A percentile compares a stretch with the other conserved stretches of the same genome.
Conservation (phyloP, 2,113 vertebrate genomes). For the Maccullochella peelii region DNA sequence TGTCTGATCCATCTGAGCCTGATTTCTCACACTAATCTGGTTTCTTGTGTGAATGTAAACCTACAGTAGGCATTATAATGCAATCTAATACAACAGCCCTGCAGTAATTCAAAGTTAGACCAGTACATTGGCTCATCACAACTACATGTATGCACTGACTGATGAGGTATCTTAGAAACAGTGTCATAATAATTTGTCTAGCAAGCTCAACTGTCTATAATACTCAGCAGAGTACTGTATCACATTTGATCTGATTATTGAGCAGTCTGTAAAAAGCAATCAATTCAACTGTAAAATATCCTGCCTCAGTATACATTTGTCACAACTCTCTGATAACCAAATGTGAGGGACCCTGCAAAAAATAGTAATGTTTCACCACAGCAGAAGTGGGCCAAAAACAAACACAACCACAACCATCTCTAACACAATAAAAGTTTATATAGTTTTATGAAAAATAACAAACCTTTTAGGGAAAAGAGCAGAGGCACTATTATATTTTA, state of each 20-base stretch:
- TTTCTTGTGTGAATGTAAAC: not conserved
- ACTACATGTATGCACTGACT: not conserved
- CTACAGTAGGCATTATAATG: not conserved
- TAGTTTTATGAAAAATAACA: not conserved
- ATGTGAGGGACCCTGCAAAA: not conserved
- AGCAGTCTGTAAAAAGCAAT: not conserved
- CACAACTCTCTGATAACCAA: not conserved
- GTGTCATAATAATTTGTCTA: not conserved
- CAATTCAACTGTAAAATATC: not conserved
- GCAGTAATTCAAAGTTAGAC: not conserved
- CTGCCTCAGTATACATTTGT: not conserved
- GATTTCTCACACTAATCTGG: not conserved
- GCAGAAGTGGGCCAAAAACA: not conserved
- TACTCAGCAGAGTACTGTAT: not conserved
- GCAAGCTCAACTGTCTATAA: not conserved
- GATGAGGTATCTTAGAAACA: not conserved
- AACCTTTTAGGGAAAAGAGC: not conserved
- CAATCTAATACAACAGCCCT: not conserved
- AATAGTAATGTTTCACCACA: not conserved
- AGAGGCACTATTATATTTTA: not conserved
- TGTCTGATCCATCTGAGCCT: not conserved
- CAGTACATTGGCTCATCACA: not conserved
- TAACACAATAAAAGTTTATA: not conserved
- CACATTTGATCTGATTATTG: not conserved
- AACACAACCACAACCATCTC: not conserved